Base-by-base conservation (phyloP, 2,888 invertebrate genomes). In the Sacculina carcini region DNA sequence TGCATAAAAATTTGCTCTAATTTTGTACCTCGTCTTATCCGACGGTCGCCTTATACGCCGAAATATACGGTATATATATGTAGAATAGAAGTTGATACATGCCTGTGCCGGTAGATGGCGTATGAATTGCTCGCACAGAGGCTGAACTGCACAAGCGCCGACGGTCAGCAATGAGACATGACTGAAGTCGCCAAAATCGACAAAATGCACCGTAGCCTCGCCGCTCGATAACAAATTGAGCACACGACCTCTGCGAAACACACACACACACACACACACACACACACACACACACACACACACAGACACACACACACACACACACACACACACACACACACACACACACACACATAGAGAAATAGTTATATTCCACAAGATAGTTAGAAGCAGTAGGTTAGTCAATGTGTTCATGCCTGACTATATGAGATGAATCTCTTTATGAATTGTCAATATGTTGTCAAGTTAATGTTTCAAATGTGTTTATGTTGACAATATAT, bases 251-350 rank as follows among this genome's bases (percentile, higher is more conserved):
- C 42, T n/a, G n/a, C n/a, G n/a, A n/a, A n/a, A n/a, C n/a, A n/a
- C n/a, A n/a, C n/a, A n/a, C n/a, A n/a, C n/a, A n/a, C n/a, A n/a
- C 16, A 36, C 21, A 36, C 16, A 16, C 3, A 36, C 21, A 36
- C 16, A 3, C 38, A 36, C 5, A 16, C 5, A 36, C 21, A 36
- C 21, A 36, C 21, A 36, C 21, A 36, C 21, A 36, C 21, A 36
- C 21, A 36, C 21, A 36, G 16, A 36, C 5, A 36, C 21, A 36
- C 21, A 36, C 21, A 36, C 21, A n/a, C n/a, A n/a, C 38, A 16
- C 39, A 50, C 39, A 50, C 23, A 32, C 23, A 26, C 34, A 48
- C n/a, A 12, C 34, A 48, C 34, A 48, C 34, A 48, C 23, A 48
- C 23, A 48, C 16, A 1, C n/a, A n/a, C n/a, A n/a, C n/a, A n/a